Conservation (phyloP, 2,888 invertebrate species). For the Osmoderma eremita region DNA sequence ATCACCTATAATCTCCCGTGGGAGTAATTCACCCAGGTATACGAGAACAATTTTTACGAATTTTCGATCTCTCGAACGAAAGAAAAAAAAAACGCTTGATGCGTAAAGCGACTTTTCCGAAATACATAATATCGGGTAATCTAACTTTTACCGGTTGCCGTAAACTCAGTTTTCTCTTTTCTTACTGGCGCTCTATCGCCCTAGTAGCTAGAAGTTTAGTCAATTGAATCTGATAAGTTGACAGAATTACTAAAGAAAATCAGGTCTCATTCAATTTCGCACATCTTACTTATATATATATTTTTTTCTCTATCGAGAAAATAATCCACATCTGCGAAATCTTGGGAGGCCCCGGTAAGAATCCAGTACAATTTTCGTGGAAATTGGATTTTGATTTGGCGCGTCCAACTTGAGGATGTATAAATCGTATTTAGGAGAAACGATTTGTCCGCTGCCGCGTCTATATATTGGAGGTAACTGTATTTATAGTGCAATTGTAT, state of each 20-base stretch:
- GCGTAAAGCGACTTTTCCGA: constrained; percentile 26
- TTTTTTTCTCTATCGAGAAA: constrained; percentile 13
- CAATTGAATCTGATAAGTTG: constrained; percentile 33
- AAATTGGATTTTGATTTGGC: constrained; percentile 31
- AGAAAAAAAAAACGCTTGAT: constrained; percentile 4
- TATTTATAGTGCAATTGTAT: no score
- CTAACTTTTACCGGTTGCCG: constrained; percentile 15
- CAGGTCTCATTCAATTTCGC: constrained; percentile 36
- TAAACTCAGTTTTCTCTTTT: constrained; percentile 22
- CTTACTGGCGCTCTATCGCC: constrained; percentile 8
- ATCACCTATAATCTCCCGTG: no score
- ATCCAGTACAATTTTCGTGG: constrained; percentile 10
- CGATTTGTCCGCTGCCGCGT: constrained; percentile 10
- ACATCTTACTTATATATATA: constrained; percentile 38
- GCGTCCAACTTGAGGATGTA: neutral
- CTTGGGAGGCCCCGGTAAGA: constrained; percentile 7
- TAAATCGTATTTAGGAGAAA: constrained; percentile 13
- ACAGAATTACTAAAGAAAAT: constrained; percentile 38
- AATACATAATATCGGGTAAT: constrained; percentile 34
- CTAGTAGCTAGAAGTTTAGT: constrained; percentile 21
- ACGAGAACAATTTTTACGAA: no score
- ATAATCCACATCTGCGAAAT: constrained; percentile 38
- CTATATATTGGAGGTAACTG: constrained; percentile 3
- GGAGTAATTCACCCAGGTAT: no score
- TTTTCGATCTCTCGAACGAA: neutral